Evolutionary conservation across 2,888 invertebrate genomes (phyloP), one percentile per base, ranked within the genome.

Genomic region (Actias luna): DNA sequence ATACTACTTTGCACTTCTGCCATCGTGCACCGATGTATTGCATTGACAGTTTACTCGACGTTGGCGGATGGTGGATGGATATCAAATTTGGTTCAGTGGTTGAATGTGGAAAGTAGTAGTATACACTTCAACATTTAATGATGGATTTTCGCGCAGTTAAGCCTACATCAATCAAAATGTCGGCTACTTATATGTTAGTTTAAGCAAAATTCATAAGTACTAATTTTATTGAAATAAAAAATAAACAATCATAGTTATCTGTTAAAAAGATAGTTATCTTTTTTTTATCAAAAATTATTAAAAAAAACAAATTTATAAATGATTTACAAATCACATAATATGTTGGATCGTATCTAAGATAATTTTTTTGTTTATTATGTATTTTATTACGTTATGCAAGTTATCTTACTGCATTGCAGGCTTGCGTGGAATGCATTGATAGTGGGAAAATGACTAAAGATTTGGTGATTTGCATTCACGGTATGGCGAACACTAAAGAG

Each of bases 391-490:
- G 57, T 57, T 35, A 22, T 58, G 46, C 22, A 50, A 25, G 16
- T 33, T 33, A 63, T 63, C 39, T 58, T 57, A 35, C 58, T 29
- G 46, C 50, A 36, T 58, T 61, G 58, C 83, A 93, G 85, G 96
- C 97, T 0, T 98, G 98, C 83, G 94, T 98, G 2, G 96, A 96
- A 75, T 96, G 96, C 69, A 95, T 98, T 10, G 96, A 98, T 82
- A 92, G 94, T 65, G 98, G 98, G 50, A 95, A 96, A 80, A 95
- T 97, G 95, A 98, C 98, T 18, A 98, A 98, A 89, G 98, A 98
- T 90, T 93, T 98, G 76, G 97, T 96, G 22, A 96, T 95, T 66
- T 97, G 97, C 80, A 97, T 98, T 80, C 95, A 98, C 82, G 98
- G 98, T 29, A 75, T 97, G 71, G 94, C 95, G 65, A 96, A 96